phyloP scores from a whole-genome alignment of 2,888 invertebrate genomes.

The Parnassius mnemosyne region DNA sequence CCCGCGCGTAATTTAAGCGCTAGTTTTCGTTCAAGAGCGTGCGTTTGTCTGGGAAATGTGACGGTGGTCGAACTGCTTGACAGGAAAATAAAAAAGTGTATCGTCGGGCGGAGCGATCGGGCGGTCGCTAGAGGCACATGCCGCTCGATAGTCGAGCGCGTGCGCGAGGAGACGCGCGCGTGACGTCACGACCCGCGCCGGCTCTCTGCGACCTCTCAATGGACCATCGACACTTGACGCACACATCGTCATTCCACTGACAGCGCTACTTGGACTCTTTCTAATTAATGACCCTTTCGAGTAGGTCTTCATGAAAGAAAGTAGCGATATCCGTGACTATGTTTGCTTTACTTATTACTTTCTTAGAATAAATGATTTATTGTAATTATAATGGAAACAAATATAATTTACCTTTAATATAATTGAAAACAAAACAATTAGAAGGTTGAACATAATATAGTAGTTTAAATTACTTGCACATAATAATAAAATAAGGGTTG shows the following conservation, averaged over 20 bases:
- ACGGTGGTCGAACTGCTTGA: constrained; percentile 58
- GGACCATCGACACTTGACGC: constrained; percentile 38
- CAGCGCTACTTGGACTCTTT: constrained; percentile 38
- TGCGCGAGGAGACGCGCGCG: constrained; percentile 62
- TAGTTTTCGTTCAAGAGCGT: constrained; percentile 28
- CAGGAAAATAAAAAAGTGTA: constrained; percentile 74
- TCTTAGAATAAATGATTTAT: neutral
- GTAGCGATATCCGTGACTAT: constrained; percentile 19
- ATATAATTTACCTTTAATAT: neutral
- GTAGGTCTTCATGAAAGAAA: constrained; percentile 23
- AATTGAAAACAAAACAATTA: no score
- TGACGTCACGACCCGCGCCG: constrained; percentile 69
- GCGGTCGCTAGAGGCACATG: constrained; percentile 74
- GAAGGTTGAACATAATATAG: no score
- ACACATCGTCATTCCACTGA: constrained; percentile 39
- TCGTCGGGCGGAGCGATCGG: constrained; percentile 66
- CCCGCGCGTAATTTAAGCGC: constrained; percentile 32
- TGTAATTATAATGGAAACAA: neutral
- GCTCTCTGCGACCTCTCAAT: constrained; percentile 50
- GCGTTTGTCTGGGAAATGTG: constrained; percentile 38
- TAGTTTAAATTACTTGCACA: no score
- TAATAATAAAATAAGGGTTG: neutral
- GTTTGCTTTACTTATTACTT: constrained; percentile 13
- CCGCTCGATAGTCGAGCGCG: constrained; percentile 76
- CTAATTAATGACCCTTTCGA: constrained; percentile 39